phyloP scores from a whole-genome alignment of 2,797 vertebrate species.

The Pogonophryne albipinna region DNA sequence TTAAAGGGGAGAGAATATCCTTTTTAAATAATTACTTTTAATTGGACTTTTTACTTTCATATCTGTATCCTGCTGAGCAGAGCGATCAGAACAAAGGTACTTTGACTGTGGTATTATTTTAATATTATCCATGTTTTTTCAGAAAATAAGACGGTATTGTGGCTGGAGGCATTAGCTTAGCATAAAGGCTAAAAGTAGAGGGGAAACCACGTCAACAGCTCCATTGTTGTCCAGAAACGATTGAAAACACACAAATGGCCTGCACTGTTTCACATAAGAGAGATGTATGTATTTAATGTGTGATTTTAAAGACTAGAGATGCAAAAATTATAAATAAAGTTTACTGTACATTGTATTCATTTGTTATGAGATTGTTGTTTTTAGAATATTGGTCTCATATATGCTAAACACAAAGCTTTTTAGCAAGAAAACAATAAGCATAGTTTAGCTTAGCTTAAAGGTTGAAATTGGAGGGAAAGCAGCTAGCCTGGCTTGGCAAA shows the following conservation, averaged over 20 bases:
- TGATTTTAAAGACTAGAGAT: neutral
- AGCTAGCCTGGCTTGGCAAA: no score
- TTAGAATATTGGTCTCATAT: neutral
- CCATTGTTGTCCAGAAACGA: no score
- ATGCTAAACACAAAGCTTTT: neutral
- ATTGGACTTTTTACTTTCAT: conserved; percentile 6
- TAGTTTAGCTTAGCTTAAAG: no score
- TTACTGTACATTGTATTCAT: no score
- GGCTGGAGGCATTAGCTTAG: no score
- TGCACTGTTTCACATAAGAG: no score
- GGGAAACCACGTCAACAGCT: no score
- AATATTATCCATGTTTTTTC: neutral
- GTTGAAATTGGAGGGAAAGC: no score
- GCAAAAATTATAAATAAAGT: neutral
- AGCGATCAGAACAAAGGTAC: conserved; percentile 3
- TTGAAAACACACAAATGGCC: no score
- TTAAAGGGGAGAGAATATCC: neutral
- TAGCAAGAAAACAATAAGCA: neutral
- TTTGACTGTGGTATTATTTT: neutral
- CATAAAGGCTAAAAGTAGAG: no score
- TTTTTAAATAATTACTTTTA: neutral
- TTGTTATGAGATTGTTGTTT: neutral
- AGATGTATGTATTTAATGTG: neutral
- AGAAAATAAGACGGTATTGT: neutral
- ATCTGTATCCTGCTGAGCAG: conserved; percentile 27